Base-by-base conservation (phyloP, 2,797 vertebrate genomes). In the Psittacula derbiana region DNA sequence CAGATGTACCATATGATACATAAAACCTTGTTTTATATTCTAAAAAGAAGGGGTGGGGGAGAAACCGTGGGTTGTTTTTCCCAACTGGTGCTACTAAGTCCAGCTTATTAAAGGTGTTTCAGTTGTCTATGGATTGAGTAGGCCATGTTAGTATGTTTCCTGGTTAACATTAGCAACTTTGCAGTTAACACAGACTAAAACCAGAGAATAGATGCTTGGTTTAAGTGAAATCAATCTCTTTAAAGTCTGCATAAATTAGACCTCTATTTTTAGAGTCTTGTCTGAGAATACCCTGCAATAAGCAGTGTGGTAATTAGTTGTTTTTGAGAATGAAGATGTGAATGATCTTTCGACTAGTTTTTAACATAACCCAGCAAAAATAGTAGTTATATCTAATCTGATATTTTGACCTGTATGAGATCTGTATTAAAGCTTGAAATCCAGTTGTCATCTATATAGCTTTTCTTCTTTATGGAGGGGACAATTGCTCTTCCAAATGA, bases 201-300 rank as follows among this genome's bases (percentile, higher is more conserved):
- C 9, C 40, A 66, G 44, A 66, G 41, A 64, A 64, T 44, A 79
- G 62, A 38, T 73, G 44, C 8, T 80, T 78, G 18, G 13, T 49
- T 66, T 76, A 84, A 80, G 41, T 61, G 36, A 85, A 52, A 94
- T 75, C 80, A 89, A 18, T 60, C 57, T 94, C 60, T 87, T 87
- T 85, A 49, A 76, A 80, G 44, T 71, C 64, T 71, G 44, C 16
- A 8, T 91, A 81, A 88, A 92, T 88, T 83, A 84, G 55, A 52
- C 2, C 0, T 55, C 52, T 25, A 24, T 50, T 86, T 84, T 84
- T 25, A 69, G 49, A 41, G n/a, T 74, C 41, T 83, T 61, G 28
- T 78, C 65, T 65, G 52, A 72, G 21, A 43, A 12, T 47, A 49
- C 58, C 23, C 50, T 79, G n/a, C 44, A 69, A 25, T 65, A 75